phyloP scores from a whole-genome alignment of 2,797 vertebrate genomes.

The Microcaecilia unicolor region DNA sequence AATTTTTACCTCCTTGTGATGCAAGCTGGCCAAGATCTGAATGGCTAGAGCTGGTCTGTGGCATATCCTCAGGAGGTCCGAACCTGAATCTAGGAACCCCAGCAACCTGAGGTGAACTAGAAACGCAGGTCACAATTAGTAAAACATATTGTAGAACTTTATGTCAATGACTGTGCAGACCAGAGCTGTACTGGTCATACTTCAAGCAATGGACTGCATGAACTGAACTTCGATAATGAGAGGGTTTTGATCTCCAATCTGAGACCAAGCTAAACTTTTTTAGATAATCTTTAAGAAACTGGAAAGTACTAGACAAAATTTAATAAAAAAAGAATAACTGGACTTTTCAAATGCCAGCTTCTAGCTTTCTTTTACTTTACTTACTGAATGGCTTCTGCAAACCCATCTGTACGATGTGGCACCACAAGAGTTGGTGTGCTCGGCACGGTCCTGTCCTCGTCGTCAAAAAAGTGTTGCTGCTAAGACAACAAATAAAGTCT shows the following conservation, averaged over 20 bases:
- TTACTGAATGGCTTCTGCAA: constrained; percentile 90
- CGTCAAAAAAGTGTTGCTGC: constrained; percentile 86
- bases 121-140: too few relatives aligned
- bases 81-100: constrained; percentile 86
- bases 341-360: not conserved
- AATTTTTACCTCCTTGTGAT: constrained; percentile 81
- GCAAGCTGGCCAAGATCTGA: constrained; percentile 88
- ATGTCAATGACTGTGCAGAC: too few relatives aligned
- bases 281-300: not conserved
- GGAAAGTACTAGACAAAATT: not conserved
- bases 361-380: constrained; percentile 20
- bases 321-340: not conserved
- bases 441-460: constrained; percentile 92
- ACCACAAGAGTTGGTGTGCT: constrained; percentile 83
- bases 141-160: too few relatives aligned
- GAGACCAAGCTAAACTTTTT: not conserved
- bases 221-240: too few relatives aligned
- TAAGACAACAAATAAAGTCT: constrained; percentile 18
- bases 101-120: constrained; percentile 88
- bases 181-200: too few relatives aligned
- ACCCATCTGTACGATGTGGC: constrained; percentile 82
- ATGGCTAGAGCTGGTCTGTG: constrained; percentile 81
- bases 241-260: too few relatives aligned
- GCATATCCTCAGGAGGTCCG: constrained; percentile 77
- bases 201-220: too few relatives aligned